phyloP scores from a whole-genome alignment of 2,888 invertebrate species.

The Chymomyza procnemis region DNA sequence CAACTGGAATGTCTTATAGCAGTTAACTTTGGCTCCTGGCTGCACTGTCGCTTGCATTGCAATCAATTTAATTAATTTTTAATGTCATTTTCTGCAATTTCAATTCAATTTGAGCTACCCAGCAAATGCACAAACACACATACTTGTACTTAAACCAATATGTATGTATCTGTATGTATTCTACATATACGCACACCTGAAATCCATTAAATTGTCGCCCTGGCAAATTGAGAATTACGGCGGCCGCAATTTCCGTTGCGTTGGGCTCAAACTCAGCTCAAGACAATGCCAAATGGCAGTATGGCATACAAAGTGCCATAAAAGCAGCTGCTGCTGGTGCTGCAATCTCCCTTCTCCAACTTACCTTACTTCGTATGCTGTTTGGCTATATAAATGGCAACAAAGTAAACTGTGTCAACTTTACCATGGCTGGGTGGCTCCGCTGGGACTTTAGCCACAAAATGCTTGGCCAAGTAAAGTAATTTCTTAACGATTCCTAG shows the following conservation, averaged over 20 bases:
- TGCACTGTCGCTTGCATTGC: slow-evolving; percentile 54
- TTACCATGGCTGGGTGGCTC: slow-evolving; percentile 11
- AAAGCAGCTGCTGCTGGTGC: slow-evolving; percentile 40
- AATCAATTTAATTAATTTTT: slow-evolving; percentile 77
- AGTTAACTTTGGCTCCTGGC: slow-evolving; percentile 48
- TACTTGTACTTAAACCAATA: not conserved
- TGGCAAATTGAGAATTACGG: slow-evolving; percentile 75
- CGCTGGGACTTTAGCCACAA: slow-evolving; percentile 32
- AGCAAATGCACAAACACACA: slow-evolving; percentile 27
- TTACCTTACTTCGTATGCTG: not conserved
- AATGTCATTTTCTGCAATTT: slow-evolving; percentile 75
- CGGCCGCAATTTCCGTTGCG: slow-evolving; percentile 65
- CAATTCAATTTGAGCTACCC: slow-evolving; percentile 63
- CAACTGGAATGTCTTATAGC: slow-evolving; percentile 16
- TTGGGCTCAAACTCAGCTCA: slow-evolving; percentile 30
- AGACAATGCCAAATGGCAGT: slow-evolving; percentile 14
- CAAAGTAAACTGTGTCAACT: slow-evolving; percentile 73
- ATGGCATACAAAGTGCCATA: slow-evolving; percentile 58
- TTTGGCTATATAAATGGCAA: slow-evolving; percentile 68
- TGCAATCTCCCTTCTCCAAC: slow-evolving; percentile 50
- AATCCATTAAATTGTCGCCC: slow-evolving; percentile 74
- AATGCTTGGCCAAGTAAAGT: slow-evolving; percentile 59
- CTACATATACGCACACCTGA: slow-evolving; percentile 42
- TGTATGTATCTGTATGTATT: slow-evolving; percentile 15
- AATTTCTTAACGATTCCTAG: slow-evolving; percentile 58